Evolutionary conservation across 2,888 invertebrate genomes (phyloP), one percentile per base, ranked within the genome.

Genomic region (Rotaria magnacalcarata): DNA sequence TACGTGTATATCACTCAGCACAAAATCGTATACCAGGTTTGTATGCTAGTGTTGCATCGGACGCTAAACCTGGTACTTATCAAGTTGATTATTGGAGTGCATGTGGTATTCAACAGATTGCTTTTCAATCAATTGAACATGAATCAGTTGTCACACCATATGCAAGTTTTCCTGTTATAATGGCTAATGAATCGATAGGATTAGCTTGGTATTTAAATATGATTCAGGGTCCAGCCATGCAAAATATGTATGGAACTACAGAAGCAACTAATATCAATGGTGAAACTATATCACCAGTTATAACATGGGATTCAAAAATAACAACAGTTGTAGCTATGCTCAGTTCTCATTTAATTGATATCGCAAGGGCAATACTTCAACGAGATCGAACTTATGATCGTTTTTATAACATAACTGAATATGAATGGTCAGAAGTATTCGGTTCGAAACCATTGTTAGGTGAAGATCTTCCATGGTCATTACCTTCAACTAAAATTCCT

Each of bases 81-180:
- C 41, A 80, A 41, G 75, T 80, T 43, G 75, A 80, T 41, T 80
- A 80, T 80, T 80, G 10, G 16, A 80, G 75, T 80, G 75, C 75
- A 47, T 80, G 75, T 47, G 75, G 75, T 47, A 80, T 80, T 47
- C 75, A 80, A 80, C 47, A 41, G 14, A 80, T 80, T 24, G 75
- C 75, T 24, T 80, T 21, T 47, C 21, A 41, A 80, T 24, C 43
- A 8, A n/a, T 80, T 80, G 41, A 47, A 80, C 75, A 80, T 75
- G 41, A 8, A n/a, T 47, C 75, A 19, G 43, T 43, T 21, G 34
- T 80, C 24, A 80, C 41, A 80, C 75, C 75, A 14, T 80, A 80
- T 80, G 75, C 75, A 24, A 80, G 75, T 24, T 80, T 80, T 80
- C 75, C 75, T 11, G 75, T 80, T 14, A 80, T 80, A 47, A 47